A percentile compares a stretch with the other conserved stretches of the same genome.
Evolutionary conservation across 2,888 invertebrate genomes (phyloP).

Genomic region (Metopia argyrocephala): DNA sequence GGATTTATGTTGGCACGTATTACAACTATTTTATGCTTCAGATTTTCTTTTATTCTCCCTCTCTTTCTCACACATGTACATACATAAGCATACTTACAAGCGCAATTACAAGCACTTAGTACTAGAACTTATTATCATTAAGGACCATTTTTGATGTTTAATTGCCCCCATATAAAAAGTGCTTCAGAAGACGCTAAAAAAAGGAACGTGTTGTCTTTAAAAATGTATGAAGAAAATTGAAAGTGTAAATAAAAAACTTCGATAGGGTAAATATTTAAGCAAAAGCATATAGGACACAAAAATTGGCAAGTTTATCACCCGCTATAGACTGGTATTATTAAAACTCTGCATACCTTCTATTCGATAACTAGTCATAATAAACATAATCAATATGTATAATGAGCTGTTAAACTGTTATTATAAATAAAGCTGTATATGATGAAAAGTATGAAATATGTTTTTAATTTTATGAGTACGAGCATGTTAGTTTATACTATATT

Average conservation of each 20-base stretch:
- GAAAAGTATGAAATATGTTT: too few species aligned
- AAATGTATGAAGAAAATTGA: not conserved
- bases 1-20: constrained; percentile 53
- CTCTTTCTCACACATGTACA: not conserved
- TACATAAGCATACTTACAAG: not conserved
- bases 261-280: too few species aligned
- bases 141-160: constrained; percentile 11
- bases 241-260: not conserved
- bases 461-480: too few species aligned
- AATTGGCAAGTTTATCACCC: too few species aligned
- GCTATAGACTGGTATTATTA: too few species aligned
- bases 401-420: too few species aligned
- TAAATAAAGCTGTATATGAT: too few species aligned
- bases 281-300: too few species aligned
- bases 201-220: constrained; percentile 11
- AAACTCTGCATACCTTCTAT: too few species aligned
- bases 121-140: constrained; percentile 44
- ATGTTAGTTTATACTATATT: too few species aligned
- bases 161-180: constrained; percentile 34
- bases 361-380: too few species aligned
- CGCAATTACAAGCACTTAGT: not conserved
- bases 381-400: too few species aligned
- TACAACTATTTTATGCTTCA: constrained; percentile 40
- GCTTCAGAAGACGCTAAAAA: constrained; percentile 4
- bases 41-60: not conserved